Evolutionary conservation across 2,113 vertebrate species (phyloP).

Genomic region (Ciconia stormi): DNA sequence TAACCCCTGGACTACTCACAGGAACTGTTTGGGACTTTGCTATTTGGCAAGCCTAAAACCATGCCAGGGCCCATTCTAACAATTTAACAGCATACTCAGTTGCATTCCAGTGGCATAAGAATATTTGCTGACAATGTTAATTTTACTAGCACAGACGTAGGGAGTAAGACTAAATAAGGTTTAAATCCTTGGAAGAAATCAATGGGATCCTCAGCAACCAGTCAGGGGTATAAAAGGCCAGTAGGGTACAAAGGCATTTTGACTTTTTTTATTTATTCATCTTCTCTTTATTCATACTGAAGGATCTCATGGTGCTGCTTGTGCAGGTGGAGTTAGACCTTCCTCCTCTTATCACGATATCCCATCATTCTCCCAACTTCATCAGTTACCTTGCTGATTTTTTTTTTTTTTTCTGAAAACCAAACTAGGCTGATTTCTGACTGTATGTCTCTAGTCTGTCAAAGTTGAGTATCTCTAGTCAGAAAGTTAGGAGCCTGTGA

Average conservation of each 20-base stretch:
- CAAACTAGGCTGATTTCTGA: background rate
- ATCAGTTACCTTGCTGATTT: background rate
- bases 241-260: background rate
- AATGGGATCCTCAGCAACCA: background rate
- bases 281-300: background rate
- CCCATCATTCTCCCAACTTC: background rate
- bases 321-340: background rate
- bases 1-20: background rate
- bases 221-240: background rate
- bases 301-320: background rate
- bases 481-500: background rate
- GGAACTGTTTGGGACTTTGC: background rate
- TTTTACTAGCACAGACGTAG: background rate
- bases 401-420: background rate
- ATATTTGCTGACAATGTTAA: background rate
- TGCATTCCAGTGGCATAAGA: background rate
- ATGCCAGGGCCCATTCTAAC: background rate
- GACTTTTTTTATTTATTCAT: background rate
- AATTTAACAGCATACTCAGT: background rate
- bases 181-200: background rate
- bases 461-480: background rate
- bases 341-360: background rate
- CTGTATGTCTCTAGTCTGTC: background rate
- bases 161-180: background rate
- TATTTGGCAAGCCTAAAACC: background rate